phyloP scores from a whole-genome alignment of 92 coral and sea anemone species.

The Blastomussa wellsi region DNA sequence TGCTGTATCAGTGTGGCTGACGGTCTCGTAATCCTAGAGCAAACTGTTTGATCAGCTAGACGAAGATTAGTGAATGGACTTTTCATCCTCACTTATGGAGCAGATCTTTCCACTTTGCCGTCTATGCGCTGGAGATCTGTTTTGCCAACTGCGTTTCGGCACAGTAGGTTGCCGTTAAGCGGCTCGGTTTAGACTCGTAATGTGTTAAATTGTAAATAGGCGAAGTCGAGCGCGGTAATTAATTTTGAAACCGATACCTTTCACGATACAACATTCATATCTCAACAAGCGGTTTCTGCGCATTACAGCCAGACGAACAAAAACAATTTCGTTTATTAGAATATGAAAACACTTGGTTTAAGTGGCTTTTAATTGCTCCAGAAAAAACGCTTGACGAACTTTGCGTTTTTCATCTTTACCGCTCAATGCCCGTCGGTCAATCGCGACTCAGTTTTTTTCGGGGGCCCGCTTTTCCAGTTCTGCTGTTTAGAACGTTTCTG shows the following conservation, averaged over 20 bases:
- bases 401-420: conserved; percentile 39
- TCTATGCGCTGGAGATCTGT: conserved; percentile 5
- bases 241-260: conserved; percentile 55
- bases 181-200: conserved; percentile 55
- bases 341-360: conserved; percentile 34
- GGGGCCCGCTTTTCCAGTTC: not conserved
- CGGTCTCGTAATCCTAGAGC: not conserved
- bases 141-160: conserved; percentile 24
- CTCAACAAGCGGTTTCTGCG: conserved; percentile 40
- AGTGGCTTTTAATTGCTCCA: conserved; percentile 34
- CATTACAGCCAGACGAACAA: conserved; percentile 23
- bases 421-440: not conserved
- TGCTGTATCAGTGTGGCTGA: not conserved
- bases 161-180: conserved; percentile 35
- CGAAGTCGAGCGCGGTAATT: conserved; percentile 59
- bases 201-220: conserved; percentile 68
- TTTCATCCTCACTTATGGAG: conserved; percentile 3
- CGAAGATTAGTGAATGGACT: conserved; percentile 5
- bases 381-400: conserved; percentile 4
- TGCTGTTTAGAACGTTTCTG: conserved; percentile 3
- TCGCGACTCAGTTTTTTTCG: not conserved
- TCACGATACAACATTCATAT: conserved; percentile 18
- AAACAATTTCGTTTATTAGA: conserved; percentile 34
- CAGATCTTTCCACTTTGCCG: not conserved
- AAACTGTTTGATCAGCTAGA: conserved; percentile 40